Conservation (phyloP, 2,113 vertebrate species). For the Potamarius usumacintae region DNA sequence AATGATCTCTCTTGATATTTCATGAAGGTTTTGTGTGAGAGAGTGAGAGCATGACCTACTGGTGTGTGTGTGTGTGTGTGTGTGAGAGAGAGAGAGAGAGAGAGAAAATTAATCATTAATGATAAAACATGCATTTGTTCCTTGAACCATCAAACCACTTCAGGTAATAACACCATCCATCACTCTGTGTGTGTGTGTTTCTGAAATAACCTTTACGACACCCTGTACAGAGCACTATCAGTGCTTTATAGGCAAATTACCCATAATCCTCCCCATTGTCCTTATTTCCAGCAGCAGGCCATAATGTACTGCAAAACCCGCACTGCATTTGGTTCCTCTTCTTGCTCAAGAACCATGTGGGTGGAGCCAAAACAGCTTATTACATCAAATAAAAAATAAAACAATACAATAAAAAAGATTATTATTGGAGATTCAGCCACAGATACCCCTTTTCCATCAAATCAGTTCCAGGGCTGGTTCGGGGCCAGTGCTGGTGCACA, state of each 20-base stretch:
- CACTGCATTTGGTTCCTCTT: background rate
- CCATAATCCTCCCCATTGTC: background rate
- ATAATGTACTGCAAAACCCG: background rate
- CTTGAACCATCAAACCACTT: constrained; percentile 72
- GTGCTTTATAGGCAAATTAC: background rate
- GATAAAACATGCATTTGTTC: constrained; percentile 72
- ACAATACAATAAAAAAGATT: too few species aligned
- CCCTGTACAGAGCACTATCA: background rate
- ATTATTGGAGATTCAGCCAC: too few species aligned
- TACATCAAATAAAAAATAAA: too few species aligned
- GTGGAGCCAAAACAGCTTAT: background rate
- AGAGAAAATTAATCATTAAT: constrained; percentile 54
- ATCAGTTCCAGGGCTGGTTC: too few species aligned
- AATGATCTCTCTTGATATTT: background rate
- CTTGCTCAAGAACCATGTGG: background rate
- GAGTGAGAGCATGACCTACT: background rate
- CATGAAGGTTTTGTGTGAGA: too few species aligned
- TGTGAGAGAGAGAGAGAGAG: constrained; percentile 9
- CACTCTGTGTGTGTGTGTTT: constrained; percentile 52
- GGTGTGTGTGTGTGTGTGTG: constrained; percentile 34
- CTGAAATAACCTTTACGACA: background rate
- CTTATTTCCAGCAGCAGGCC: background rate
- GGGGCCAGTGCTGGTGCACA: too few species aligned
- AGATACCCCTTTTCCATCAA: too few species aligned
- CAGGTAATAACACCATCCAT: constrained; percentile 76